A percentile compares a stretch with the other conserved stretches of the same genome.
Evolutionary conservation across 1,140 invertebrate species (phyloP).

Genomic region (Drosophila sp.): DNA sequence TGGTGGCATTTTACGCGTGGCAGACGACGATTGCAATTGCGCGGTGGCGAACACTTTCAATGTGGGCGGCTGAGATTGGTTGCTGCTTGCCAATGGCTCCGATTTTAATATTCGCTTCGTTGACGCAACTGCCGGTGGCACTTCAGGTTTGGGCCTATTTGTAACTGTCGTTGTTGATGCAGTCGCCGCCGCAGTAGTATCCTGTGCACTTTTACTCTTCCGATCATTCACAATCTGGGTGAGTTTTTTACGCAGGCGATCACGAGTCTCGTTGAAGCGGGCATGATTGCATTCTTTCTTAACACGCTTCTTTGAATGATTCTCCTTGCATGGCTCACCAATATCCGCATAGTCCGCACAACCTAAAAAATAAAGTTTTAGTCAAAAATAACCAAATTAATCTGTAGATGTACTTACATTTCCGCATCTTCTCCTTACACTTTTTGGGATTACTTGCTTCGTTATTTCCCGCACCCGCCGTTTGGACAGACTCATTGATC

Average conservation of each 20-base stretch:
- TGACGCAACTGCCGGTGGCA: conserved; percentile 24
- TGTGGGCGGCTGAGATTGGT: conserved; percentile 50
- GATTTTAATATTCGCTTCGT: conserved; percentile 42
- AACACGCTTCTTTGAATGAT: conserved; percentile 77
- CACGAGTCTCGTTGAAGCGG: conserved; percentile 83
- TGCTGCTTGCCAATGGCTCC: conserved; percentile 25
- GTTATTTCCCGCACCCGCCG: conserved; percentile 39
- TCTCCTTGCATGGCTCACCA: conserved; percentile 77
- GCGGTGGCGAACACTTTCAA: conserved; percentile 66
- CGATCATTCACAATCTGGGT: conserved; percentile 80
- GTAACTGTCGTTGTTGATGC: neutral
- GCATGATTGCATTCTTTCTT: conserved; percentile 82
- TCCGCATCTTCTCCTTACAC: conserved; percentile 77
- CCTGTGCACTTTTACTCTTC: conserved; percentile 61
- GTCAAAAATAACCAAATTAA: neutral
- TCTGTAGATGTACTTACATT: conserved; percentile 51
- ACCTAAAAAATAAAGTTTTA: conserved; percentile 32
- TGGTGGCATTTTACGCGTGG: conserved; percentile 36
- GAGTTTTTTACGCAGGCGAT: conserved; percentile 83
- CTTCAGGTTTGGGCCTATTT: conserved; percentile 23
- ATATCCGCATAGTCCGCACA: conserved; percentile 80
- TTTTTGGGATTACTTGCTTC: conserved; percentile 62
- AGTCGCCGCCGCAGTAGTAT: conserved; percentile 14
- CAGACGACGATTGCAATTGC: conserved; percentile 48
- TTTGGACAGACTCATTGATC: conserved; percentile 34